Evolutionary conservation across 2,888 invertebrate genomes (phyloP), one percentile per base, ranked within the genome.

Genomic region (Drosophila vallismaia): DNA sequence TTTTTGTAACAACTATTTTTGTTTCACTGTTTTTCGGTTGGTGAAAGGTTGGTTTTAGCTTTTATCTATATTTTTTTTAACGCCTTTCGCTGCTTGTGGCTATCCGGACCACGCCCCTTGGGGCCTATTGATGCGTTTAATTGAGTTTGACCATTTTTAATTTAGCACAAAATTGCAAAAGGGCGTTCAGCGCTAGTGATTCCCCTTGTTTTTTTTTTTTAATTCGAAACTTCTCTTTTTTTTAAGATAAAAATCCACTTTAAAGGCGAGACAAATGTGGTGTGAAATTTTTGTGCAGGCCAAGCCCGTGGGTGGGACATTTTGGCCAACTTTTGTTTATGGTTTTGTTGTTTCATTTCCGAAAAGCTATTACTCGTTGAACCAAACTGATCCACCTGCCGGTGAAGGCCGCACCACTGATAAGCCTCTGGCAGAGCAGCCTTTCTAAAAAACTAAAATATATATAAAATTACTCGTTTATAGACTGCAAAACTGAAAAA

Each of bases 71-170:
- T 12, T n/a, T 36, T 36, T 36, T 53, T 38, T 31, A 49, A 31
- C 71, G 73, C 72, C 84, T 82, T 83, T 82, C 84, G 74, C 73
- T 51, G 38, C 64, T 46, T 29, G 49, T 31, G 26, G 24, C 5
- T 42, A 19, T 42, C 9, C 1, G 1, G 40, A 64, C 63, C 86
- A 79, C 79, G 79, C 86, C 86, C 72, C 70, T 58, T 19, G 40
- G 79, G 59, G 68, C 38, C 58, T 62, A 73, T 57, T 80, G 81
- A 77, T 82, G 82, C 86, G 81, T 74, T 82, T 76, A 74, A 86
- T 86, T 77, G 75, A 48, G 71, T 75, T 76, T 67, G 29, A 55
- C 66, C 44, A 58, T 28, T 45, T 62, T 56, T 62, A 42, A 54
- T 50, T 48, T 70, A 14, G 46, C 50, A 12, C 33, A 24, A 50